phyloP scores from a whole-genome alignment of 2,888 invertebrate genomes.

The Drosophila paucipuncta region DNA sequence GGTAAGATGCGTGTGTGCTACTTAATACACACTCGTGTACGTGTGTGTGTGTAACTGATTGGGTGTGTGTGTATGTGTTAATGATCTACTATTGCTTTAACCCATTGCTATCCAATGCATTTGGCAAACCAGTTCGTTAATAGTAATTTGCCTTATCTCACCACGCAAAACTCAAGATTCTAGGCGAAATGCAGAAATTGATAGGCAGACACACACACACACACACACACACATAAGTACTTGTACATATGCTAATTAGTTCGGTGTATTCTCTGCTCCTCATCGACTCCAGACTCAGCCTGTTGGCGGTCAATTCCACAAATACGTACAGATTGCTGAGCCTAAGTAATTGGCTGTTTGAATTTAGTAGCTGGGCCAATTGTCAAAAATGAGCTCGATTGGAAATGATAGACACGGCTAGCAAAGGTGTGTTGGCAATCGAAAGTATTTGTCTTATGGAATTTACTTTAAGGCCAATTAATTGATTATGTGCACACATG shows the following conservation, averaged over 20 bases:
- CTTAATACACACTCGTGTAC: neutral
- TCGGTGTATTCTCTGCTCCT: neutral
- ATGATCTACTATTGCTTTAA: neutral
- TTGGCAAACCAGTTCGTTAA: neutral
- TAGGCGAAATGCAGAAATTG: neutral
- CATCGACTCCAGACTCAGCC: neutral
- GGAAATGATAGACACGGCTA: neutral
- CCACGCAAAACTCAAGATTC: neutral
- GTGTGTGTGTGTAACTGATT: neutral
- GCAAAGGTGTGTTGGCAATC: neutral
- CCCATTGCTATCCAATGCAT: neutral
- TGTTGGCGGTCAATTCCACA: neutral
- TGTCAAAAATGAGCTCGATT: neutral
- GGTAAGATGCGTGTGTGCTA: neutral
- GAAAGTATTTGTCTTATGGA: neutral
- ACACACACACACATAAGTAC: neutral
- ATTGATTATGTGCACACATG: neutral
- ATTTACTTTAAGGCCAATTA: neutral
- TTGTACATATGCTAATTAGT: neutral
- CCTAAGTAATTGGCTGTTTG: neutral
- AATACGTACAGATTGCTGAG: neutral
- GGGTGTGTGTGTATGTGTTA: neutral
- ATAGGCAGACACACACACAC: neutral
- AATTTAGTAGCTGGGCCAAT: neutral
- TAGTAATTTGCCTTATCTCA: neutral